A percentile compares a stretch with the other conserved stretches of the same genome.
phyloP scores from a whole-genome alignment of 2,797 vertebrate species.

The Microctenopoma lineatum region DNA sequence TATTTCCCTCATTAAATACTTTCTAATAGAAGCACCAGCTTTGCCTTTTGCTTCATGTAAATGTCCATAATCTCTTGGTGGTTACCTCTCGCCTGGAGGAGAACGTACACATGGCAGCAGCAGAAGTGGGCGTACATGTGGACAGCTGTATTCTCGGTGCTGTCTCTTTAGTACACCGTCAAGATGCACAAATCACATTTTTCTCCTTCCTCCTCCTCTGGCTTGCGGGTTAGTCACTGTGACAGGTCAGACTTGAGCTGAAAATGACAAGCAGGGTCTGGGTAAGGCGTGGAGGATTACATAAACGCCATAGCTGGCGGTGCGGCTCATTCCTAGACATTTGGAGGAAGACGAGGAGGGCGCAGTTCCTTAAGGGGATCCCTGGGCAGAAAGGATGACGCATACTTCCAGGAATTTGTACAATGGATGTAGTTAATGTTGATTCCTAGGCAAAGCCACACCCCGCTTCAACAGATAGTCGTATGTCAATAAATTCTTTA shows the following conservation, averaged over 20 bases:
- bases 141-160: conserved; percentile 25
- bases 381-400: conserved; percentile 25
- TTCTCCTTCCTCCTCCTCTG: neutral
- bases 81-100: conserved; percentile 31
- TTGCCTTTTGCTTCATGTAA: neutral
- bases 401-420: conserved; percentile 29
- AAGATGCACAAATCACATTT: conserved; percentile 28
- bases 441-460: neutral
- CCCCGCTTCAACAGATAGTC: conserved; percentile 5
- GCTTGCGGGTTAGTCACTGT: conserved; percentile 21
- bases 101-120: conserved; percentile 9
- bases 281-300: conserved; percentile 39
- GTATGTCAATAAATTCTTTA: neutral
- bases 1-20: no score
- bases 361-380: conserved; percentile 44
- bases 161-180: conserved; percentile 25
- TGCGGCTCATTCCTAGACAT: conserved; percentile 39
- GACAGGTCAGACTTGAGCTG: conserved; percentile 37
- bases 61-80: conserved; percentile 24
- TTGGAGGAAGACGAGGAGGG: conserved; percentile 48
- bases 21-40: neutral
- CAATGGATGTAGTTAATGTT: conserved; percentile 22
- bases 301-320: conserved; percentile 45
- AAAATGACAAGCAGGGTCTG: conserved; percentile 23
- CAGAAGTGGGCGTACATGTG: conserved; percentile 36